phyloP scores from a whole-genome alignment of 2,797 vertebrate species.

The Phrynocephalus vlangalii region DNA sequence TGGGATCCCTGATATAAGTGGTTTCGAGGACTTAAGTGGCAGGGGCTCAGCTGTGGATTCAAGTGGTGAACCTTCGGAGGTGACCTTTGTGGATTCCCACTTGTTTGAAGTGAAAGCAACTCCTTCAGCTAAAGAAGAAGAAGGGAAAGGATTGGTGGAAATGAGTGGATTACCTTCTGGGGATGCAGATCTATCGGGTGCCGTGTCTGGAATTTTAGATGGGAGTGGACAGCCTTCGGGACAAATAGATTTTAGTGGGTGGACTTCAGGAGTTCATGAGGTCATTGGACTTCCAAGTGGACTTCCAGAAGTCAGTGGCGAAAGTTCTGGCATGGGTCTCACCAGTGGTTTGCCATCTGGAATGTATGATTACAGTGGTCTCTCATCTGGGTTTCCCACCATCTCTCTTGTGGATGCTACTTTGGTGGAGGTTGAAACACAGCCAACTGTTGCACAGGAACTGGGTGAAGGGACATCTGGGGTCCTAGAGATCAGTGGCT shows the following conservation, averaged over 20 bases:
- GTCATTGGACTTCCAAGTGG: constrained; percentile 75
- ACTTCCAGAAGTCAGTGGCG: constrained; percentile 74
- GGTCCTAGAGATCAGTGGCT: constrained; percentile 78
- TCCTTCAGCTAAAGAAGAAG: constrained; percentile 64
- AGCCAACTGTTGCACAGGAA: constrained; percentile 81
- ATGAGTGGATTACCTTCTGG: constrained; percentile 78
- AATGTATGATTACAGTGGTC: constrained; percentile 76
- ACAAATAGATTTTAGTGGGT: constrained; percentile 74
- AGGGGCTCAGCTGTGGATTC: constrained; percentile 66
- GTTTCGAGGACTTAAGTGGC: constrained; percentile 67
- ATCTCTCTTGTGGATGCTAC: constrained; percentile 78
- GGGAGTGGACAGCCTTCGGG: constrained; percentile 78
- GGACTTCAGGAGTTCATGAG: constrained; percentile 72
- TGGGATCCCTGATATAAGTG: constrained; percentile 72
- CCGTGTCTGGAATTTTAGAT: constrained; percentile 73
- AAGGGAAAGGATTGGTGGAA: constrained; percentile 80
- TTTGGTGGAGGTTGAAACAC: constrained; percentile 76
- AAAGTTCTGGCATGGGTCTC: constrained; percentile 69
- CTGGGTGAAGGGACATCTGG: constrained; percentile 83
- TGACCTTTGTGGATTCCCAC: constrained; percentile 79
- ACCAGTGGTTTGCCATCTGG: constrained; percentile 77
- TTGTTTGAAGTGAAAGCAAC: constrained; percentile 78
- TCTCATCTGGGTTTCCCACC: constrained; percentile 74
- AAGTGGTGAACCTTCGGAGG: constrained; percentile 73
- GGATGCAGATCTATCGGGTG: constrained; percentile 69